Percentiles rank a stretch among this genome's conserved stretches.
Conservation (phyloP, 2,888 invertebrate species). For the Eurois occulta region DNA sequence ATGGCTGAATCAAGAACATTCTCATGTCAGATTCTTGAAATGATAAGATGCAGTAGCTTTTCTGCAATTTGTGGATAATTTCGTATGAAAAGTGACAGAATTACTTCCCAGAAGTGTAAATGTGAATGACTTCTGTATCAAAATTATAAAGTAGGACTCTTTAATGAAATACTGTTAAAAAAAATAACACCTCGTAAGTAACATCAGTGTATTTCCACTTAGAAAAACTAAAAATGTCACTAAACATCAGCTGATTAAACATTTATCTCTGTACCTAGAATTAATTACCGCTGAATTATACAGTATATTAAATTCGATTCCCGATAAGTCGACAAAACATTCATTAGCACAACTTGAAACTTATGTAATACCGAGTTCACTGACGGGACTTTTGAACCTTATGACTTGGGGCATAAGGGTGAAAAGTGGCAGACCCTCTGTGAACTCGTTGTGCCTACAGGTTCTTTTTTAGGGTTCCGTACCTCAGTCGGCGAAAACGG, state of each 20-base stretch:
- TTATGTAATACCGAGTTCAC: background rate
- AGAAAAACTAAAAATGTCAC: background rate
- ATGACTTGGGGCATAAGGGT: too few relatives aligned
- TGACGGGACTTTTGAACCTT: too few relatives aligned
- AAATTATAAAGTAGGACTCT: background rate
- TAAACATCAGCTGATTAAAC: background rate
- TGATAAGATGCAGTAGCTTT: background rate
- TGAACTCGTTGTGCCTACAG: too few relatives aligned
- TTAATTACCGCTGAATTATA: background rate
- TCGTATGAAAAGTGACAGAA: background rate
- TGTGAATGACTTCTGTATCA: background rate
- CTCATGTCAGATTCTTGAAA: background rate
- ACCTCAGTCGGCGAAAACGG: too few relatives aligned
- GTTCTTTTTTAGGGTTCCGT: too few relatives aligned
- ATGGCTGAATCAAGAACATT: slow-evolving; percentile 14
- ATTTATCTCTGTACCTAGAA: background rate
- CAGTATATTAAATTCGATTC: slow-evolving; percentile 4
- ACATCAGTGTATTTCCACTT: background rate
- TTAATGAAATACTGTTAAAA: background rate
- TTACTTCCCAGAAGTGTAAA: too few relatives aligned
- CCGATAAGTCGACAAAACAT: slow-evolving; percentile 1
- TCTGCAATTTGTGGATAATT: background rate
- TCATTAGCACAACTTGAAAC: background rate
- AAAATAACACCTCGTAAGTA: background rate
- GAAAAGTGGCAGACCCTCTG: accelerated